Conservation (phyloP, 1,140 invertebrate species). For the Lamellibrachia luymesi region DNA sequence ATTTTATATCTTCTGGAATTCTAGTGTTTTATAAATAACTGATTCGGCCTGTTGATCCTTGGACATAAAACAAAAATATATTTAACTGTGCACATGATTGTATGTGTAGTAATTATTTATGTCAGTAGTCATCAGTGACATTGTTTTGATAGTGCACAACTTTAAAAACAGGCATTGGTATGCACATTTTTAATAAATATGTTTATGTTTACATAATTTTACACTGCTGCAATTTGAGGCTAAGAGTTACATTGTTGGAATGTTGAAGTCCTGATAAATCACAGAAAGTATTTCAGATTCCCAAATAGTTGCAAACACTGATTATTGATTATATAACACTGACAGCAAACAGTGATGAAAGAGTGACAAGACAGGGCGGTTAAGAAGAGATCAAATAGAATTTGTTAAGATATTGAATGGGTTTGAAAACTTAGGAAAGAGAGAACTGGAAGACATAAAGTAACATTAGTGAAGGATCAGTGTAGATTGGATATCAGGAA, state of each 20-base stretch:
- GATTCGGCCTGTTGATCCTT: not conserved
- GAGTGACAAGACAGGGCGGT: not conserved
- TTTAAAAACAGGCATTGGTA: not conserved
- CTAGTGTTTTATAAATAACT: not conserved
- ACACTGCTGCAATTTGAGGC: not conserved
- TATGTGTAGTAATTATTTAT: not conserved
- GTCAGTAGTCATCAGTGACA: not conserved
- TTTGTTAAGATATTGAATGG: too few species aligned
- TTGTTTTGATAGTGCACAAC: not conserved
- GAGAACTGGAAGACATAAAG: too few species aligned
- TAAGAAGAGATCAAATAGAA: too few species aligned
- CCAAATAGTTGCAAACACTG: not conserved
- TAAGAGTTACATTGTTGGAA: not conserved
- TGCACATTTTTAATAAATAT: not conserved
- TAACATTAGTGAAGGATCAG: too few species aligned
- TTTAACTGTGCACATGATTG: not conserved
- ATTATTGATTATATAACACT: not conserved
- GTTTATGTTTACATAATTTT: not conserved
- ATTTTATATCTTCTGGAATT: not conserved
- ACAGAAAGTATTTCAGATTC: not conserved
- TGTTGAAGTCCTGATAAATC: not conserved
- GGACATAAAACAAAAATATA: not conserved
- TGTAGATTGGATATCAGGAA: too few species aligned
- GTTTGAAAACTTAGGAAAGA: conserved; percentile 25
- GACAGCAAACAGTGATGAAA: not conserved